Percentiles rank a stretch among this genome's conserved stretches.
Evolutionary conservation across 30 jellyfish, hydroid and myxozoan genomes (phyloP).

Genomic region (Cassiopea andromeda): DNA sequence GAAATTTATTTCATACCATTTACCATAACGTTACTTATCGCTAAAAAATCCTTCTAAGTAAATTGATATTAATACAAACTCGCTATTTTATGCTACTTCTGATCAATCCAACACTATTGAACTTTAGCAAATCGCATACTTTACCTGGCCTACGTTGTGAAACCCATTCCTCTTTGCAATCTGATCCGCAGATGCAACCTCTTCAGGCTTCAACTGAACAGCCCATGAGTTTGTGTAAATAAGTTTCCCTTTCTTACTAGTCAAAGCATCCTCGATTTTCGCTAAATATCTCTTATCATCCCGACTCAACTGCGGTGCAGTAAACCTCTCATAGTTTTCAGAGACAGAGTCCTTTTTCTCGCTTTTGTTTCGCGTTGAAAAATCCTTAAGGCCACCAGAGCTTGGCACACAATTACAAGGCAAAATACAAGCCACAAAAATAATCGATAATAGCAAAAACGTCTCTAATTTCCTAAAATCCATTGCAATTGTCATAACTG

Average conservation of each 20-base stretch:
- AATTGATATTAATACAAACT: not conserved
- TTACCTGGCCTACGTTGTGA: conserved; percentile 97
- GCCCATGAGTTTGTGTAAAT: conserved; percentile 97
- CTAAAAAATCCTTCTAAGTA: too few relatives aligned
- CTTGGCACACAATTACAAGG: conserved; percentile 35
- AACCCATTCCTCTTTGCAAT: conserved; percentile 96
- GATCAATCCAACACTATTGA: not conserved
- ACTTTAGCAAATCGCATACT: not conserved
- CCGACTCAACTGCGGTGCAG: conserved; percentile 91
- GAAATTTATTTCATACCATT: too few relatives aligned
- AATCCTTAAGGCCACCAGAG: not conserved
- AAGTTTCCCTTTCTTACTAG: conserved; percentile 80
- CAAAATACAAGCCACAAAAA: not conserved
- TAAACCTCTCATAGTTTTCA: conserved; percentile 57
- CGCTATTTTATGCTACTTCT: not conserved
- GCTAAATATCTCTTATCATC: conserved; percentile 85
- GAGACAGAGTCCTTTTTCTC: conserved; percentile 1
- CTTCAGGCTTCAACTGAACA: conserved; percentile 97
- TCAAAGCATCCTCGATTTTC: conserved; percentile 91
- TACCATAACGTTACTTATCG: too few relatives aligned
- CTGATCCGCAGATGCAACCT: conserved; percentile 96
- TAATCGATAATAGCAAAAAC: not conserved
- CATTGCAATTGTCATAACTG: not conserved
- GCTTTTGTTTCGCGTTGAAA: not conserved
- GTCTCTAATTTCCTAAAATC: conserved; percentile 26